Evolutionary conservation across 2,113 vertebrate genomes (phyloP).

Genomic region (Sturnus vulgaris): DNA sequence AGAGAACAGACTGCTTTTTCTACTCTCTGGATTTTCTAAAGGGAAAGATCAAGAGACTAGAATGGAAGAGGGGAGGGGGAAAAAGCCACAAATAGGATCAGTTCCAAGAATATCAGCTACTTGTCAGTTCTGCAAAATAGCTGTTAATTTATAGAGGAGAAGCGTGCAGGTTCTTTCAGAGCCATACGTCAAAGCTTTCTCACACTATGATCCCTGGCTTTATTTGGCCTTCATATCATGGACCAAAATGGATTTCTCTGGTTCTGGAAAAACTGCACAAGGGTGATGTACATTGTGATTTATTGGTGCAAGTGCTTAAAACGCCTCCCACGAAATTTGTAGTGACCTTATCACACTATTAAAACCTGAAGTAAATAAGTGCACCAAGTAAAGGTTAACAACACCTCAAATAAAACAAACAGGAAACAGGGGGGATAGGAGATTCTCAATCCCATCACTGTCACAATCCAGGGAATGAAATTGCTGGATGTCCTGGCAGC

Average conservation of each 20-base stretch:
- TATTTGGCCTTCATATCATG: constrained; percentile 44
- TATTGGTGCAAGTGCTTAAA: constrained; percentile 68
- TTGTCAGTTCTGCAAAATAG: constrained; percentile 62
- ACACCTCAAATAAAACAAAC: constrained; percentile 59
- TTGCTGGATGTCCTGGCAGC: neutral
- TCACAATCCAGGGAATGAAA: neutral
- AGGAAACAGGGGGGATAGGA: neutral
- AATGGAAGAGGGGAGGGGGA: neutral
- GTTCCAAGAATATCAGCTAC: constrained; percentile 64
- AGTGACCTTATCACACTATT: constrained; percentile 61
- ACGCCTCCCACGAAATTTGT: constrained; percentile 63
- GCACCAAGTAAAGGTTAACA: constrained; percentile 63
- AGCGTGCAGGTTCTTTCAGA: constrained; percentile 20
- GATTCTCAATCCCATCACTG: neutral
- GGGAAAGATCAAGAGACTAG: constrained; percentile 11
- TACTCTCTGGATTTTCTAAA: neutral
- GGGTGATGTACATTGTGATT: constrained; percentile 48
- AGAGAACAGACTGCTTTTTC: neutral
- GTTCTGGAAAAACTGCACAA: constrained; percentile 38
- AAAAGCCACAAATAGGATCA: constrained; percentile 38
- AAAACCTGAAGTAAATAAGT: constrained; percentile 58
- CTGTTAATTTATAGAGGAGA: constrained; percentile 68
- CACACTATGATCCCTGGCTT: constrained; percentile 12
- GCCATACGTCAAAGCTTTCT: constrained; percentile 62
- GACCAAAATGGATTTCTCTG: constrained; percentile 69